Percentiles rank a stretch among this genome's conserved stretches.
Evolutionary conservation across 2,888 invertebrate genomes (phyloP).

Genomic region (Melanophora roralis): DNA sequence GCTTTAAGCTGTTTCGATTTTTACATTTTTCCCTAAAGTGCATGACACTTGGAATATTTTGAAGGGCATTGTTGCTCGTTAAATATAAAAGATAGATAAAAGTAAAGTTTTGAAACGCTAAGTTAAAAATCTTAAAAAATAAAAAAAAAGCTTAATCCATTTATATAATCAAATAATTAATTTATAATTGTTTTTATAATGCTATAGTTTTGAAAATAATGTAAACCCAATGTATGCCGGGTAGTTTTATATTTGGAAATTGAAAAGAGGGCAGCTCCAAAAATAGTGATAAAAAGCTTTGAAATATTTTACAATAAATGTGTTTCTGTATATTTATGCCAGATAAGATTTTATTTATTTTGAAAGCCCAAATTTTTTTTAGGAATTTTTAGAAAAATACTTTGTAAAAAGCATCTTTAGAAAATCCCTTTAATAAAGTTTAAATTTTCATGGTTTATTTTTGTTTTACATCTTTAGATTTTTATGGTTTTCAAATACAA

Average conservation of each 20-base stretch:
- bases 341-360: background rate
- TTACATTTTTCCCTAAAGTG: no score
- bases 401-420: background rate
- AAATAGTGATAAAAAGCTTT: background rate
- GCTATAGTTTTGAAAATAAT: conserved; percentile 3
- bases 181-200: no score
- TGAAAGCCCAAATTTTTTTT: background rate
- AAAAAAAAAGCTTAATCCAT: no score
- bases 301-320: conserved; percentile 4
- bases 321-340: background rate
- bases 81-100: no score
- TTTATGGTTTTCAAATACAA: background rate
- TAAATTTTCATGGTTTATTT: background rate
- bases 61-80: no score
- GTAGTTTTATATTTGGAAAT: background rate
- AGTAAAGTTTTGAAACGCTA: no score
- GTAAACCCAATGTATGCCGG: background rate
- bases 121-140: no score
- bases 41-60: no score
- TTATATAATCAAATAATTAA: no score
- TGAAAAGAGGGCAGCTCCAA: background rate
- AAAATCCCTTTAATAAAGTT: background rate
- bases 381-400: background rate
- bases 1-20: no score
- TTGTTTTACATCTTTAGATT: background rate